Evolutionary conservation across 2,888 invertebrate genomes (phyloP).

Genomic region (Tipula lateralis): DNA sequence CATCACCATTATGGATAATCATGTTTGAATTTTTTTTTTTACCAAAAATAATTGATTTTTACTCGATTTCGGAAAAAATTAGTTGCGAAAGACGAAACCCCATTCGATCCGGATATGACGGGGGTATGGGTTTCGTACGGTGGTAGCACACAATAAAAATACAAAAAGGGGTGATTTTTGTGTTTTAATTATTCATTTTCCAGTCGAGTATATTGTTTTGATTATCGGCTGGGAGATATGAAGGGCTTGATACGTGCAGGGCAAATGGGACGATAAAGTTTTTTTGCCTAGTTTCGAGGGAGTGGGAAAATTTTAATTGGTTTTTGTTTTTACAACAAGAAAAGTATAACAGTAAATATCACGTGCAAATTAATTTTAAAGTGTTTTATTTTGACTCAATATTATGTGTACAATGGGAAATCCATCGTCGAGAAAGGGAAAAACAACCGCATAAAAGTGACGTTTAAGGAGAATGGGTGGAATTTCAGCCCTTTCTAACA

Average conservation of each 20-base stretch:
- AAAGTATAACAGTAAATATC: constrained; percentile 24
- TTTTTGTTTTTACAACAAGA: background rate
- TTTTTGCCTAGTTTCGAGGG: background rate
- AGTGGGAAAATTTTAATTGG: constrained; percentile 11
- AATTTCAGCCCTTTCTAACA: background rate
- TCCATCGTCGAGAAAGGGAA: background rate
- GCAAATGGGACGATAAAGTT: background rate
- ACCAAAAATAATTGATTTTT: background rate
- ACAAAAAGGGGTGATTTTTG: background rate
- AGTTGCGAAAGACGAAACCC: background rate
- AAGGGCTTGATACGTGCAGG: no score
- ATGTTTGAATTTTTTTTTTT: background rate
- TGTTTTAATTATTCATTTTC: constrained; percentile 1
- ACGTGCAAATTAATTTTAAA: constrained; percentile 24
- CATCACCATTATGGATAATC: constrained; percentile 24
- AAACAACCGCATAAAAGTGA: background rate
- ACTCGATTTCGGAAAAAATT: background rate
- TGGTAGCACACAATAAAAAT: background rate
- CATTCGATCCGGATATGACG: background rate
- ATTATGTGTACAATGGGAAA: background rate
- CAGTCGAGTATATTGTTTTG: background rate
- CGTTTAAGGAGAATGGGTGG: background rate
- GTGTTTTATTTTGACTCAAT: constrained; percentile 9
- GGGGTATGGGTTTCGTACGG: background rate
- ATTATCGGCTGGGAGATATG: background rate